phyloP scores from a whole-genome alignment of 2,888 invertebrate genomes.

The Ophion obscuratus region DNA sequence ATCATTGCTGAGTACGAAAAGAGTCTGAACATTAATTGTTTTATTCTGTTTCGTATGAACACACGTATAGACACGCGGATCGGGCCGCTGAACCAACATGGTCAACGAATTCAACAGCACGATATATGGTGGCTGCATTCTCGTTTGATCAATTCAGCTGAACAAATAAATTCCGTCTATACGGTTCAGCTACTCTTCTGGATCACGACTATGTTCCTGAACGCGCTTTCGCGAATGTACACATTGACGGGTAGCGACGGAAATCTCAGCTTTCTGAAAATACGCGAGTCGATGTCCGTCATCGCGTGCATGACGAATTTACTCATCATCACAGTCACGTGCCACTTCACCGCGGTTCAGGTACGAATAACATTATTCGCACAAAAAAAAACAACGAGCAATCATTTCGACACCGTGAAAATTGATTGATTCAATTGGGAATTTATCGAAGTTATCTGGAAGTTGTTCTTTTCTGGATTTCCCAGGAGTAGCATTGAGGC shows the following conservation, averaged over 20 bases:
- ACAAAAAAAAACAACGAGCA: background rate
- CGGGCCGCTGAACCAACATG: slow-evolving; percentile 45
- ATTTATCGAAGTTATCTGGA: background rate
- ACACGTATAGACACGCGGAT: slow-evolving; percentile 58
- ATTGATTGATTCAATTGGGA: background rate
- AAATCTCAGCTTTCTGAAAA: slow-evolving; percentile 34
- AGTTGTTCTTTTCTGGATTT: background rate
- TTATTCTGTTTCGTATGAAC: background rate
- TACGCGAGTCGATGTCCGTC: slow-evolving; percentile 70
- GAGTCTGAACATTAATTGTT: background rate
- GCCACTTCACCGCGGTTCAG: slow-evolving; percentile 72
- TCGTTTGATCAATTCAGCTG: slow-evolving; percentile 70
- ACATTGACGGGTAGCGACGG: slow-evolving; percentile 63
- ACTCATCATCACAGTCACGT: slow-evolving; percentile 68
- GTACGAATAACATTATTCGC: slow-evolving; percentile 58
- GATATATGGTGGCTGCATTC: slow-evolving; percentile 75
- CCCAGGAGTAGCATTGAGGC: no score
- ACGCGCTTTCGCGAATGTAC: slow-evolving; percentile 73
- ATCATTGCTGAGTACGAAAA: background rate
- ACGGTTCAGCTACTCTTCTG: slow-evolving; percentile 72
- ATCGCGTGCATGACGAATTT: slow-evolving; percentile 67
- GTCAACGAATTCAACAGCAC: slow-evolving; percentile 66
- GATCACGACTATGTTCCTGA: slow-evolving; percentile 72
- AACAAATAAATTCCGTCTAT: slow-evolving; percentile 74
- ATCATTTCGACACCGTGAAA: background rate